A percentile compares a stretch with the other conserved stretches of the same genome.
Conservation (phyloP, 1,140 invertebrate genomes). For the Acyrthosiphon pisum region DNA sequence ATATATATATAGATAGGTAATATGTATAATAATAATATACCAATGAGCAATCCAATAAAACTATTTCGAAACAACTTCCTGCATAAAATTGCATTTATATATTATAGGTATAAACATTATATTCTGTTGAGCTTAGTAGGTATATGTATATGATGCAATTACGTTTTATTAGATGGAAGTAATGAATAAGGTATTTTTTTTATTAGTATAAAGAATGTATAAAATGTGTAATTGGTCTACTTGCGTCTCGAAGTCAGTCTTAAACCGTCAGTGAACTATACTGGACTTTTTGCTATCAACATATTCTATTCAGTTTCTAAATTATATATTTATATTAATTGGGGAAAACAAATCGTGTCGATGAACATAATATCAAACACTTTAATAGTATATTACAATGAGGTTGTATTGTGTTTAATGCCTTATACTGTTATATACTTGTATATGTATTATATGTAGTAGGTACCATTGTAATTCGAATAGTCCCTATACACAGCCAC, state of each 20-base stretch:
- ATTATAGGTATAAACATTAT: neutral
- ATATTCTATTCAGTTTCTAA: neutral
- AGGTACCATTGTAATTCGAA: neutral
- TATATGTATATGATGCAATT: neutral
- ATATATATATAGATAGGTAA: no score
- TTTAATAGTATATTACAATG: neutral
- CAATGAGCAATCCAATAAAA: neutral
- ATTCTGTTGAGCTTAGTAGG: neutral
- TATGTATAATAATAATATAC: neutral
- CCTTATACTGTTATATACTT: neutral
- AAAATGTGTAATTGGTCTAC: neutral
- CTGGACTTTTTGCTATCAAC: neutral
- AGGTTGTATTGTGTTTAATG: neutral
- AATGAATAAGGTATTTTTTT: conserved; percentile 14
- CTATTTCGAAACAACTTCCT: neutral
- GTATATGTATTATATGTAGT: neutral
- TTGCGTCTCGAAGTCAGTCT: neutral
- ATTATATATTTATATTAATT: conserved; percentile 8
- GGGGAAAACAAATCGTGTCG: neutral
- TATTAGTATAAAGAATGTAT: conserved; percentile 15
- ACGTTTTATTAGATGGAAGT: neutral
- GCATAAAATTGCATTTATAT: neutral
- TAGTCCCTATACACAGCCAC: neutral
- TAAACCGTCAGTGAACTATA: no score
- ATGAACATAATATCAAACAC: neutral